phyloP scores from a whole-genome alignment of 2,888 invertebrate species.

The Sinohyriopsis cumingii region DNA sequence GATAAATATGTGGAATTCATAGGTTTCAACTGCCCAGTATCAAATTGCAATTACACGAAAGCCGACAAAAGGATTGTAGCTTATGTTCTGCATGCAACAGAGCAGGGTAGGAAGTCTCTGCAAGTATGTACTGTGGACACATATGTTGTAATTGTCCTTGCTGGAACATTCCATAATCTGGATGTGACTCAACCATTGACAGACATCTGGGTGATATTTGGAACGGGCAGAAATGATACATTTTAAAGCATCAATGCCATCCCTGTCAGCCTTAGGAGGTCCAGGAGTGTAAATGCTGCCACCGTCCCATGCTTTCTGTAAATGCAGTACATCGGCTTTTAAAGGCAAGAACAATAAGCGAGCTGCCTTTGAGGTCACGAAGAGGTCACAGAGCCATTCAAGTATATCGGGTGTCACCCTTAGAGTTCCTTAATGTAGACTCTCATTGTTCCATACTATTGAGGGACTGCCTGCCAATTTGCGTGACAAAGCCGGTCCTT shows the following conservation, averaged over 20 bases:
- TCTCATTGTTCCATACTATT: neutral
- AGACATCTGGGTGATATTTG: too few species aligned
- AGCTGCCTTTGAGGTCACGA: neutral
- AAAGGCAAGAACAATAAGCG: neutral
- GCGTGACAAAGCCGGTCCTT: neutral
- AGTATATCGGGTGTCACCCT: neutral
- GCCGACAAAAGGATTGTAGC: constrained; percentile 17
- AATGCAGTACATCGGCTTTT: constrained; percentile 1
- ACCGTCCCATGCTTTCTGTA: too few species aligned
- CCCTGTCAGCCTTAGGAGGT: too few species aligned
- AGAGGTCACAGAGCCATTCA: neutral
- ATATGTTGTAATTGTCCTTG: too few species aligned
- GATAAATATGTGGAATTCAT: neutral
- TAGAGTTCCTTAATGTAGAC: too few species aligned
- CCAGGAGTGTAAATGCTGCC: too few species aligned
- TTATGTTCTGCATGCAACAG: constrained; percentile 2
- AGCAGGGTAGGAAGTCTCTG: neutral
- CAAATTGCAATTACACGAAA: constrained; percentile 4
- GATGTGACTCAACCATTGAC: too few species aligned
- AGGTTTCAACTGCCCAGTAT: neutral
- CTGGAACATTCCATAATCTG: too few species aligned
- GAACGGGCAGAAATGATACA: too few species aligned
- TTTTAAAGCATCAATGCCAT: too few species aligned
- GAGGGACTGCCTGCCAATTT: neutral
- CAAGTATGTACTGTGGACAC: constrained; percentile 3